Evolutionary conservation across 2,888 invertebrate species (phyloP), one percentile per base, ranked within the genome.

Genomic region (Temnothorax unifasciatus): DNA sequence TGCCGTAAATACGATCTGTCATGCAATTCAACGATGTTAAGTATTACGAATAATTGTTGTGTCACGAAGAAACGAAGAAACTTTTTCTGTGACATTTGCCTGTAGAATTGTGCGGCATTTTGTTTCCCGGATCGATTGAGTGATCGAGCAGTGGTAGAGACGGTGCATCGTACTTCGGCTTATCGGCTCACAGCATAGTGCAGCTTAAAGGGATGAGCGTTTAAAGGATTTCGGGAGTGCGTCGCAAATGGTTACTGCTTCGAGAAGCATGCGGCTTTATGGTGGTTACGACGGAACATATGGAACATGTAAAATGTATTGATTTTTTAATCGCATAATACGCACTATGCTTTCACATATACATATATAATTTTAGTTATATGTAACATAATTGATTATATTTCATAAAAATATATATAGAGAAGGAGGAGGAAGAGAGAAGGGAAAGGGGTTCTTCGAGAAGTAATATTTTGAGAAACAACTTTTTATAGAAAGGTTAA

Each of bases 241-340:
- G 74, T 47, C 73, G 73, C 61, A 76, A 76, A 73, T 69, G 66
- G 21, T 68, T 64, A 74, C 75, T 84, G 84, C 79, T 59, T 76
- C 81, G 76, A 85, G 83, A 83, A 82, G 84, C 86, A 89, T 82
- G 83, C 82, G 86, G 82, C 85, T 89, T 79, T 83, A 71, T 86
- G 76, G 85, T 85, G 84, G 90, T 90, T 91, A 90, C 90, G 90
- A 88, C 75, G 87, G 91, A 93, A 92, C 90, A 92, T 92, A 93
- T 92, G 92, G 92, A 93, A 92, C 57, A 18, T 73, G 18, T 47
- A 18, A 47, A 47, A 47, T 92, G 92, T 89, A 93, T 93, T 93
- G 93, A 93, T 93, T 93, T 93, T 88, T 92, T 92, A 93, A 66
- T 25, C 15, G 13, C 13, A 64, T 21, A 41, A 92, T 4, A 3